phyloP scores from a whole-genome alignment of 1,140 invertebrate genomes.

The Plectrocnemia conspersa region DNA sequence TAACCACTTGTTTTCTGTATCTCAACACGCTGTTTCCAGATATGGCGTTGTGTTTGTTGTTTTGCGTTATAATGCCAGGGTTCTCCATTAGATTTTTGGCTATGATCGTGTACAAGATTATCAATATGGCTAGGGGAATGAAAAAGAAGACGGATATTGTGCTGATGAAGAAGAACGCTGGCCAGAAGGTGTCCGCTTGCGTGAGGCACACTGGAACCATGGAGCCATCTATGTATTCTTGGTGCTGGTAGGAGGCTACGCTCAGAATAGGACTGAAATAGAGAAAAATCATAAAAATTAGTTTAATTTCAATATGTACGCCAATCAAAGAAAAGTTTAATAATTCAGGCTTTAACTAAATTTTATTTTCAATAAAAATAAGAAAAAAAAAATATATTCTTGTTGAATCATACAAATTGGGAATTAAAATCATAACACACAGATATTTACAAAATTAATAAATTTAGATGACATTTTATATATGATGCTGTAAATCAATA shows the following conservation, averaged over 20 bases:
- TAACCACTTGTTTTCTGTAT: constrained; percentile 73
- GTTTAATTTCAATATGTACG: constrained; percentile 5
- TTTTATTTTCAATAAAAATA: no score
- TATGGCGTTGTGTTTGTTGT: constrained; percentile 50
- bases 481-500: no score
- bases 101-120: constrained; percentile 78
- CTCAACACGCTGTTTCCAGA: constrained; percentile 46
- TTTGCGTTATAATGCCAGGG: constrained; percentile 61
- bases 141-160: constrained; percentile 80
- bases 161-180: constrained; percentile 70
- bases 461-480: no score
- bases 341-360: no score
- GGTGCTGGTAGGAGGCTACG: constrained; percentile 66
- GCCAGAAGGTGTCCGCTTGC: constrained; percentile 66
- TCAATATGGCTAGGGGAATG: constrained; percentile 71
- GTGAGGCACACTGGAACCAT: constrained; percentile 70
- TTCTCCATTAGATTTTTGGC: constrained; percentile 77
- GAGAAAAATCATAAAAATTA: constrained; percentile 20
- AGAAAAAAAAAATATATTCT: no score
- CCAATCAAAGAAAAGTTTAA: no score
- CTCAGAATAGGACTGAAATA: constrained; percentile 72
- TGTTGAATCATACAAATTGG: no score
- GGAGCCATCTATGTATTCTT: constrained; percentile 65
- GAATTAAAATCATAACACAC: no score
- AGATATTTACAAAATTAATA: no score